Conservation (phyloP, 2,888 invertebrate genomes). For the Amiota mariae region DNA sequence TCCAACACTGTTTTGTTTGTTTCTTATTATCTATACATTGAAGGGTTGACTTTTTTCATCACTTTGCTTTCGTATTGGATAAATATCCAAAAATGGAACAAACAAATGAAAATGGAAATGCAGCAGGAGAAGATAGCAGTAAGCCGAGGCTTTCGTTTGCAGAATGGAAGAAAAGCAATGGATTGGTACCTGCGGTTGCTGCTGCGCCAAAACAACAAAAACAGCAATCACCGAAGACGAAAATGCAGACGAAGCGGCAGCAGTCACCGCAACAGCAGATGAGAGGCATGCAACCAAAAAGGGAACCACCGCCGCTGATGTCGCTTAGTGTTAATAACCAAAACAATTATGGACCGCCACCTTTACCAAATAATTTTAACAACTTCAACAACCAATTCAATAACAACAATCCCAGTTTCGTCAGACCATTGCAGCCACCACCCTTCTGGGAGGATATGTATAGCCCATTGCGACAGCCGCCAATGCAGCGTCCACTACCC, state of each 20-base stretch:
- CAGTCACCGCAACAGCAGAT: neutral
- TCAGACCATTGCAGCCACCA: slow-evolving; percentile 54
- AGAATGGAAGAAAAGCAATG: slow-evolving; percentile 62
- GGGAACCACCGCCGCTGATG: slow-evolving; percentile 20
- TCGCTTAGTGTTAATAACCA: slow-evolving; percentile 12
- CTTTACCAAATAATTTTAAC: slow-evolving; percentile 18
- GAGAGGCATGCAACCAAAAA: neutral
- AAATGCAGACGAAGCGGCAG: no score
- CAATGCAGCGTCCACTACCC: slow-evolving; percentile 59
- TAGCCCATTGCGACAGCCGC: slow-evolving; percentile 54
- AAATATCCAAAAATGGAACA: slow-evolving; percentile 4
- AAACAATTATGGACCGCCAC: neutral
- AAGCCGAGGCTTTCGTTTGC: slow-evolving; percentile 55
- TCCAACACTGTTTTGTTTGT: no score
- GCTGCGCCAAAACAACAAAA: neutral
- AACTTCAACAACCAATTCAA: slow-evolving; percentile 35
- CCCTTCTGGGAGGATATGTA: slow-evolving; percentile 62
- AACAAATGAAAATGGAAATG: slow-evolving; percentile 10
- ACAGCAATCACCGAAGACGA: neutral
- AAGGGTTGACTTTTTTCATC: no score
- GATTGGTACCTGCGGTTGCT: slow-evolving; percentile 13
- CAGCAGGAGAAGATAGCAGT: slow-evolving; percentile 34
- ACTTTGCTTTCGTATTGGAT: no score
- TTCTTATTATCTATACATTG: no score
- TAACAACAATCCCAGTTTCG: slow-evolving; percentile 30